Conservation (phyloP, 2,113 vertebrate species). For the Archilochus colubris region DNA sequence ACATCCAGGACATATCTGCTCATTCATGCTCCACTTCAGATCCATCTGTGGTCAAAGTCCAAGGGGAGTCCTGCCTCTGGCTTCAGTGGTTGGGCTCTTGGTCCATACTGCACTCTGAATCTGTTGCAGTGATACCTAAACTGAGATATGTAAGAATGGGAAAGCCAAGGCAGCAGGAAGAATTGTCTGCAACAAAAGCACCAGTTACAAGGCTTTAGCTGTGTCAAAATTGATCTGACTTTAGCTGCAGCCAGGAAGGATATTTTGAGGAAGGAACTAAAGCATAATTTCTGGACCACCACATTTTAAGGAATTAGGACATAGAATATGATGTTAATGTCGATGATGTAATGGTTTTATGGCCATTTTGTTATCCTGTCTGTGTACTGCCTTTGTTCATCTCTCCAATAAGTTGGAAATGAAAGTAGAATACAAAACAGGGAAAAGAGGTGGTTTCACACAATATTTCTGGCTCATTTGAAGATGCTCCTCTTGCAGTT, state of each 20-base stretch:
- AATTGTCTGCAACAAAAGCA: background rate
- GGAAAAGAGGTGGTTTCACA: background rate
- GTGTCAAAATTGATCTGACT: background rate
- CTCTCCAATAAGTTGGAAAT: background rate
- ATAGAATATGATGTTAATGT: background rate
- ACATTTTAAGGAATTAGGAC: background rate
- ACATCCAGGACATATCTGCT: background rate
- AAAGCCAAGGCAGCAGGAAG: background rate
- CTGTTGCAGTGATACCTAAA: background rate
- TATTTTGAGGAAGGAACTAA: background rate
- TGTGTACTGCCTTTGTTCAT: background rate
- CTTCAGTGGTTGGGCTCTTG: fast-evolving
- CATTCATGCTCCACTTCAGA: background rate
- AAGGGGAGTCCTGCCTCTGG: background rate
- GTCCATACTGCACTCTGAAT: fast-evolving
- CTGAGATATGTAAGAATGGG: background rate
- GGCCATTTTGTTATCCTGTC: background rate
- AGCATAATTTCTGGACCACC: background rate
- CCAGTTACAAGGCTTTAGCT: background rate
- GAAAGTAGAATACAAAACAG: conserved; percentile 19
- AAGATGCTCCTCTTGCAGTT: background rate
- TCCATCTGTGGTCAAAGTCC: background rate
- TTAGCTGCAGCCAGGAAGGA: background rate
- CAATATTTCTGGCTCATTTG: background rate
- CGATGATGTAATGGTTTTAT: background rate